Evolutionary conservation across 1,140 invertebrate species (phyloP).

Genomic region (Diorhabda elongata): DNA sequence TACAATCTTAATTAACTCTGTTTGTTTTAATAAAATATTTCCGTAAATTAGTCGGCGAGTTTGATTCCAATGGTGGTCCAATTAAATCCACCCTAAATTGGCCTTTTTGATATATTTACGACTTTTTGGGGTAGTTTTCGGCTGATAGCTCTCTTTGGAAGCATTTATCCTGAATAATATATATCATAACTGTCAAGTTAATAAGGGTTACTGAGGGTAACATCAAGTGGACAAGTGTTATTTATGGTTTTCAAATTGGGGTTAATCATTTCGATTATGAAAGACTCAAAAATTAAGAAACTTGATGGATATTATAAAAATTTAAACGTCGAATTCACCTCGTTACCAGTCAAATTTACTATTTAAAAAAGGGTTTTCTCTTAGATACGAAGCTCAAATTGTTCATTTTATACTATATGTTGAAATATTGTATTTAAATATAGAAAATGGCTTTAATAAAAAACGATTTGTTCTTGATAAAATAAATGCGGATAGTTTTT

Average conservation of each 20-base stretch:
- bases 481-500: too few species aligned
- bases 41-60: slow-evolving; percentile 10
- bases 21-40: slow-evolving; percentile 12
- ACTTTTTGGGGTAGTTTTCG: slow-evolving; percentile 10
- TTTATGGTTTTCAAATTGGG: slow-evolving; percentile 11
- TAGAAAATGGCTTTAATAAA: too few species aligned
- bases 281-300: slow-evolving; percentile 10
- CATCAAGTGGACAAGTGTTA: slow-evolving; percentile 17
- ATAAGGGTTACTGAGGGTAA: slow-evolving; percentile 16
- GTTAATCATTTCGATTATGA: slow-evolving; percentile 8
- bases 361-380: too few species aligned
- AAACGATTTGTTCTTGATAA: too few species aligned
- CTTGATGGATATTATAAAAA: not conserved
- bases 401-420: too few species aligned
- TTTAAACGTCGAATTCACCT: too few species aligned
- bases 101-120: slow-evolving; percentile 15
- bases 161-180: slow-evolving; percentile 16
- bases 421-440: too few species aligned
- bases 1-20: not conserved
- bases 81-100: slow-evolving; percentile 14
- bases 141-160: slow-evolving; percentile 18
- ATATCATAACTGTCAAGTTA: slow-evolving; percentile 19
- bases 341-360: too few species aligned
- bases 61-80: slow-evolving; percentile 10
- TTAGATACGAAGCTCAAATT: too few species aligned